Percentiles rank a stretch among this genome's conserved stretches.
Conservation (phyloP, 2,113 vertebrate genomes). For the Axis porcinus region DNA sequence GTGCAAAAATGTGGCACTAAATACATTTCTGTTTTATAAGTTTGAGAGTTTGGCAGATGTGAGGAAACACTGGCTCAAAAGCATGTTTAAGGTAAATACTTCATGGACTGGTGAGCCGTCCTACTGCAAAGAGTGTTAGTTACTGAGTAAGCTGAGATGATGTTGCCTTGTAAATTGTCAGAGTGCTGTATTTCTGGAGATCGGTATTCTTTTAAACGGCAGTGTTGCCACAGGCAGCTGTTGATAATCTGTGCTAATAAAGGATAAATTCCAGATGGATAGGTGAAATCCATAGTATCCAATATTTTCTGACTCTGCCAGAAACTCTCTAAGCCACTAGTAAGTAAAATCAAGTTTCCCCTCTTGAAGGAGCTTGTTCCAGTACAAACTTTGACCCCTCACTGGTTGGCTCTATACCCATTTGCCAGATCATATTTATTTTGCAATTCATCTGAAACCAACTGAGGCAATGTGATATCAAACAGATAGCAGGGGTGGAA, state of each 20-base stretch:
- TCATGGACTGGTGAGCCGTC: background rate
- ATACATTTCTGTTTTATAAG: background rate
- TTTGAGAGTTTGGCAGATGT: background rate
- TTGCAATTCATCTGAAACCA: background rate
- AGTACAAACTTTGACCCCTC: background rate
- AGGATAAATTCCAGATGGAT: background rate
- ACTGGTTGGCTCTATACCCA: background rate
- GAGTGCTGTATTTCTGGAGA: background rate
- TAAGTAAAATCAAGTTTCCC: background rate
- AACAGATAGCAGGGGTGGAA: background rate
- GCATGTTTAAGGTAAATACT: background rate
- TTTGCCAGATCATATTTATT: background rate
- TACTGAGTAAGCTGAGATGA: background rate
- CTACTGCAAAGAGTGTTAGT: fast-evolving
- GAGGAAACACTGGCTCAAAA: background rate
- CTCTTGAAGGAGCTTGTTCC: background rate
- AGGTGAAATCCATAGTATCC: background rate
- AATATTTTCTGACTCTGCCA: background rate
- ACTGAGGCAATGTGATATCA: background rate
- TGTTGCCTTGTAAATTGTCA: background rate
- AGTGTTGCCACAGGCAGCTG: background rate
- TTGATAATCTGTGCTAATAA: background rate
- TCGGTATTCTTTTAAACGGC: background rate
- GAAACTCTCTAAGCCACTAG: background rate
- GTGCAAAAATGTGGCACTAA: background rate